Percentiles rank a stretch among this genome's conserved stretches.
These are phyloP conservation scores for Geodia barretti DNA, from an alignment of 37 sponge, comb jelly and placozoan species.

Conservation along the genomic window DNA sequence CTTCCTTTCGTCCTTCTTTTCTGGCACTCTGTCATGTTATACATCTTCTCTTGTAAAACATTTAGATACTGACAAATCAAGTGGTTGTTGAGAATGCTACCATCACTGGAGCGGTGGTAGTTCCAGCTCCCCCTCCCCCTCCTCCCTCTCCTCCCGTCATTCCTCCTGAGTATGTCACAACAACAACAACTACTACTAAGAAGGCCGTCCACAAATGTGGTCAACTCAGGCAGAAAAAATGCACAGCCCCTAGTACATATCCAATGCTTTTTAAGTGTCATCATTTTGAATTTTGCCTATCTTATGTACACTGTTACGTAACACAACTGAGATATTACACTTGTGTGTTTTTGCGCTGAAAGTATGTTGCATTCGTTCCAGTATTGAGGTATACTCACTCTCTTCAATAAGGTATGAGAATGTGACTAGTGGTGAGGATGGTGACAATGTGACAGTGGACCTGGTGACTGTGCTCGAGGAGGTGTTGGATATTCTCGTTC, in stretches of 20 bases:
- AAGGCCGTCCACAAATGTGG: no score
- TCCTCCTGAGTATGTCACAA: constrained; percentile 48
- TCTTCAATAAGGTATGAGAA: constrained; percentile 49
- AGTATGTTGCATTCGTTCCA: no score
- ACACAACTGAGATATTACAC: no score
- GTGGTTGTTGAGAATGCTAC: constrained; percentile 56
- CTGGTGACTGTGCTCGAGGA: neutral
- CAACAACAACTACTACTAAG: no score
- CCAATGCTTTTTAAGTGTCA: neutral
- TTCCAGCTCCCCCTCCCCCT: constrained; percentile 51
- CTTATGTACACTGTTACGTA: no score
- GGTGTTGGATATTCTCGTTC: neutral
- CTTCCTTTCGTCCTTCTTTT: no score
- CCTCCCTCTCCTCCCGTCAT: constrained; percentile 61
- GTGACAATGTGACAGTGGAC: constrained; percentile 5
- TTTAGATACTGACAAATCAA: constrained; percentile 54
- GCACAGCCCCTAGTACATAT: neutral
- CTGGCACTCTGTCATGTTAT: neutral
- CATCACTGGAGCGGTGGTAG: constrained; percentile 31
- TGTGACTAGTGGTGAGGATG: constrained; percentile 9
- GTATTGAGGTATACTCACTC: no score
- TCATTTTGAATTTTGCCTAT: no score
- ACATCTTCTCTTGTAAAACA: no score
- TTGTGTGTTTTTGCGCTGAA: no score
- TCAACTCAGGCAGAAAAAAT: no score